Evolutionary conservation across 2,797 vertebrate genomes (phyloP), one percentile per base, ranked within the genome.

Genomic region (Champsocephalus esox): DNA sequence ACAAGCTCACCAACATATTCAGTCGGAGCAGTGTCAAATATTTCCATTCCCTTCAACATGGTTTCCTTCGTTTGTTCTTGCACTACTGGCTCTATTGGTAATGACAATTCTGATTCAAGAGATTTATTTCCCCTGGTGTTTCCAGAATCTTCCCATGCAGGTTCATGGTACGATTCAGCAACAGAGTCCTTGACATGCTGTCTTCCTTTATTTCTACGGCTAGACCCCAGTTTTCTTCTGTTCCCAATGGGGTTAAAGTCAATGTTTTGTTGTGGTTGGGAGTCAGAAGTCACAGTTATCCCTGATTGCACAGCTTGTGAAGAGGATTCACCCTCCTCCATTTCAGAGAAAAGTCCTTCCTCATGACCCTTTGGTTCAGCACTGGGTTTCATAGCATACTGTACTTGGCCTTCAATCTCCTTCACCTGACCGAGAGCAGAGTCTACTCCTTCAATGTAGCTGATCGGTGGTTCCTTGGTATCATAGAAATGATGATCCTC

Each of bases 151-250:
- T 41, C 52, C 1, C 28, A 19, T 17, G 2, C 32, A 10, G 3
- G n/a, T 51, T 14, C n/a, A 7, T 74, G 28, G 16, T 60, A 8
- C 70, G 12, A 5, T 69, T 77, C 77, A 46, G 17, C 73, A 43
- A 21, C 62, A 10, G 43, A 56, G 49, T 57, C 70, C 50, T 61
- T 54, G 17, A 2, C 59, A 41, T 50, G 44, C 24, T 43, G 67
- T 49, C 46, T 63, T 32, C 59, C 79, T 74, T 70, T 66, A 11
- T 46, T 60, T 45, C 71, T 89, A 4, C 84, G 85, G 11, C 86
- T 88, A 61, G 91, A 91, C n/a, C 67, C 72, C 21, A 80, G 45
- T 66, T 80, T 80, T 66, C 70, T 89, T 34, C 69, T 75, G 52
- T 48, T 61, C 16, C 52, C 19, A 21, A 46, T 3, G 1, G 17